Evolutionary conservation across 2,797 vertebrate genomes (phyloP).

Genomic region (Lophotriccus pileatus): DNA sequence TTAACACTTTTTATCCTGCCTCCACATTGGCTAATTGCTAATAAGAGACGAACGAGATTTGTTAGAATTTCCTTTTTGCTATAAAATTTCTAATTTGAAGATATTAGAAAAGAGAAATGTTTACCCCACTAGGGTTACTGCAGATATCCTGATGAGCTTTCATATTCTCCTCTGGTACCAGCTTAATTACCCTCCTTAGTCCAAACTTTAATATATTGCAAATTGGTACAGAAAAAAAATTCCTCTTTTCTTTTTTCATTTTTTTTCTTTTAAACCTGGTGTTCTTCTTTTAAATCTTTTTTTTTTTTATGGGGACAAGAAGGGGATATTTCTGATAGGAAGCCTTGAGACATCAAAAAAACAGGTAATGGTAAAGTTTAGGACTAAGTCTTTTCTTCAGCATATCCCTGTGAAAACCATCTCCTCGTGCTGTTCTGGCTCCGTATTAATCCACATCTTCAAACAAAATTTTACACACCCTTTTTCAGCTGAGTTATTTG

Average conservation of each 20-base stretch:
- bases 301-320: not conserved
- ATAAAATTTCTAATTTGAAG: constrained; percentile 47
- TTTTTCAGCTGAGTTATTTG: not conserved
- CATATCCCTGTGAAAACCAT: not conserved
- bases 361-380: not conserved
- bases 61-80: not conserved
- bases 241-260: not conserved
- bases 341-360: not conserved
- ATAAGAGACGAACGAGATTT: constrained; percentile 8
- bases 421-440: not conserved
- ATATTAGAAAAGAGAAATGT: constrained; percentile 47
- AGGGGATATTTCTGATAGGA: not conserved
- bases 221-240: not conserved
- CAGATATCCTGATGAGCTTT: constrained; percentile 44
- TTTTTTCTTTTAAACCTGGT: not conserved
- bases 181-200: constrained; percentile 38
- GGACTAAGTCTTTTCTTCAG: not conserved
- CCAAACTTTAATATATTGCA: not conserved
- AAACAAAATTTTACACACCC: not conserved
- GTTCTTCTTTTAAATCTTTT: not conserved
- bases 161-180: constrained; percentile 14
- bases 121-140: constrained; percentile 57
- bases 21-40: not conserved
- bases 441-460: not conserved
- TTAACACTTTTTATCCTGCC: not conserved